phyloP scores from a whole-genome alignment of 2,797 vertebrate genomes.

The Takifugu ocellatus region DNA sequence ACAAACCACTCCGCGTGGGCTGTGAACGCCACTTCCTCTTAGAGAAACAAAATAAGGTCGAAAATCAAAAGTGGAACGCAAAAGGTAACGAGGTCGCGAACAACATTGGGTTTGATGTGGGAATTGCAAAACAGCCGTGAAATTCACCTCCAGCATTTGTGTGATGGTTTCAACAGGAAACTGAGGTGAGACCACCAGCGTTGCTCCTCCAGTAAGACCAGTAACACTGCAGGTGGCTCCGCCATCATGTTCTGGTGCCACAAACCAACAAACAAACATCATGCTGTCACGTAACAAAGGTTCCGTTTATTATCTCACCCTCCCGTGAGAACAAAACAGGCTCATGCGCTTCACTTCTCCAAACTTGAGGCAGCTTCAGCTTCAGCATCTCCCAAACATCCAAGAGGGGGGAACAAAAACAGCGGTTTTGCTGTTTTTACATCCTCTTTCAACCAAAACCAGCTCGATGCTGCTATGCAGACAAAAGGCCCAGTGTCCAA shows the following conservation, averaged over 20 bases:
- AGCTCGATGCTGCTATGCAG: conserved; percentile 2
- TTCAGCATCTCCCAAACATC: not conserved
- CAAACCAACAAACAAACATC: conserved; percentile 1
- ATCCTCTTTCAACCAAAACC: conserved; percentile 1
- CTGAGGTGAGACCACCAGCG: conserved; percentile 12
- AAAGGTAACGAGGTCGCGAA: too few relatives aligned
- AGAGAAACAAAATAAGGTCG: conserved; percentile 7
- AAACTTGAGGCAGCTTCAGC: too few relatives aligned
- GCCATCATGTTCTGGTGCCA: not conserved
- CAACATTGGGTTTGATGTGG: not conserved
- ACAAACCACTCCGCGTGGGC: not conserved
- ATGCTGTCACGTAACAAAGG: too few relatives aligned
- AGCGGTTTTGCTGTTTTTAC: conserved; percentile 11
- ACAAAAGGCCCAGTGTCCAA: conserved; percentile 19
- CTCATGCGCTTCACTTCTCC: too few relatives aligned
- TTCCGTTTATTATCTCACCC: too few relatives aligned
- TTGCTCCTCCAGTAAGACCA: not conserved
- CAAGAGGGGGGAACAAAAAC: not conserved
- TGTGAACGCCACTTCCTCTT: conserved; percentile 31
- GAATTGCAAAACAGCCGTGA: not conserved
- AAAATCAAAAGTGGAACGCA: not conserved
- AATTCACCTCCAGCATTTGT: not conserved
- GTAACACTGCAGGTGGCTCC: not conserved
- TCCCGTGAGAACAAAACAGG: too few relatives aligned
- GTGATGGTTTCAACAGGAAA: conserved; percentile 51